These are phyloP conservation scores for Halcyon badia DNA, from an alignment of 2,797 vertebrate species.

Conservation along the genomic window DNA sequence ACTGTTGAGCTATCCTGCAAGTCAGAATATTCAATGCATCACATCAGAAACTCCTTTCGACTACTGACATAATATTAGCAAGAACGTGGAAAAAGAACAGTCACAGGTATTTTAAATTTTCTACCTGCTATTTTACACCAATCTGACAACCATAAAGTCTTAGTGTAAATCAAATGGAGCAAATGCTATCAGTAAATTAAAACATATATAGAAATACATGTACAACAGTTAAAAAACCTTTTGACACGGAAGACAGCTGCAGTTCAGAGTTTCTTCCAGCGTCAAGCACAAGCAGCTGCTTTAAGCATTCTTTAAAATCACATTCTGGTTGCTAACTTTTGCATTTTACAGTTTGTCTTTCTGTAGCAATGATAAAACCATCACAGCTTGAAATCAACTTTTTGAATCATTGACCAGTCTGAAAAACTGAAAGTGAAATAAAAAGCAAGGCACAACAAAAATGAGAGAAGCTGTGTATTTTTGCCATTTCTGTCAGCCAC, in stretches of 20 bases:
- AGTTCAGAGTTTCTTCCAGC: background rate
- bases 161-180: background rate
- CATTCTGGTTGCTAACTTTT: background rate
- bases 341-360: background rate
- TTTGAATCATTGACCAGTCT: background rate
- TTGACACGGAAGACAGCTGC: background rate
- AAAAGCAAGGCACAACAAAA: background rate
- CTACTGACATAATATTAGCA: background rate
- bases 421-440: constrained; percentile 15
- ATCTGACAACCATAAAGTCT: background rate
- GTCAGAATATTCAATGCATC: background rate
- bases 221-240: background rate
- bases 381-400: background rate
- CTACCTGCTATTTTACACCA: background rate
- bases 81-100: background rate
- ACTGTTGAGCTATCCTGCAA: background rate
- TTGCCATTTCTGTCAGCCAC: background rate
- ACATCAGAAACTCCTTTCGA: background rate
- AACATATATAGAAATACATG: background rate
- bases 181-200: background rate
- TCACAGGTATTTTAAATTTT: background rate
- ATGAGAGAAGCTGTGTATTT: background rate
- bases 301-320: background rate
- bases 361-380: background rate
- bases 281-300: background rate